Evolutionary conservation across 2,797 vertebrate species (phyloP).

Genomic region (Tolypeutes matacus): DNA sequence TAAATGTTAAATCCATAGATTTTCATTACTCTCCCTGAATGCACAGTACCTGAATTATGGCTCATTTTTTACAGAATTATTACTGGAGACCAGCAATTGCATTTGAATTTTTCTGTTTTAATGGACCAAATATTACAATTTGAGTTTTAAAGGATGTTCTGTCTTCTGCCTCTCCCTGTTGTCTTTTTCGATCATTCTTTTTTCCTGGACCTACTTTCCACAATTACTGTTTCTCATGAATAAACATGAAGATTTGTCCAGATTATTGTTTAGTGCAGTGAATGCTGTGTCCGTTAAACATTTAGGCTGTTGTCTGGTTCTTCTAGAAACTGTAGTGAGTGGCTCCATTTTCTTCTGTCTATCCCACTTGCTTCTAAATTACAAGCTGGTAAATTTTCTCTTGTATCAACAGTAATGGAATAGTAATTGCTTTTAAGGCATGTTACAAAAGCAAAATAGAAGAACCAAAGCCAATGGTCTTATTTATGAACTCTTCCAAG

Average conservation of each 20-base stretch:
- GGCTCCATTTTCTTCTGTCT: conserved; percentile 65
- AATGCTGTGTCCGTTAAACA: conserved; percentile 48
- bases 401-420: conserved; percentile 75
- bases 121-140: conserved; percentile 63
- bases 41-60: conserved; percentile 25
- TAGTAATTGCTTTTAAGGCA: conserved; percentile 79
- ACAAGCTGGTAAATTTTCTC: conserved; percentile 74
- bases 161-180: not conserved
- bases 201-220: conserved; percentile 30
- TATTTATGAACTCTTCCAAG: conserved; percentile 66
- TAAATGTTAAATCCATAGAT: conserved; percentile 11
- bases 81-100: conserved; percentile 45
- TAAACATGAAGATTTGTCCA: conserved; percentile 50
- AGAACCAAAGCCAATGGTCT: conserved; percentile 35
- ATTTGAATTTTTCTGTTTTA: conserved; percentile 67
- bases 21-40: conserved; percentile 2
- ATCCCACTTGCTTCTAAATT: conserved; percentile 71
- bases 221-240: conserved; percentile 57
- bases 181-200: not conserved
- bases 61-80: conserved; percentile 50
- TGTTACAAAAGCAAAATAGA: conserved; percentile 64
- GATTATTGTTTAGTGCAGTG: not conserved
- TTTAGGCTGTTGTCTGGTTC: conserved; percentile 44
- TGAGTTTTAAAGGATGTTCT: conserved; percentile 56
- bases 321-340: not conserved